Percentiles rank a stretch among this genome's conserved stretches.
Evolutionary conservation across 2,888 invertebrate genomes (phyloP).

Genomic region (Synergus gifuensis): DNA sequence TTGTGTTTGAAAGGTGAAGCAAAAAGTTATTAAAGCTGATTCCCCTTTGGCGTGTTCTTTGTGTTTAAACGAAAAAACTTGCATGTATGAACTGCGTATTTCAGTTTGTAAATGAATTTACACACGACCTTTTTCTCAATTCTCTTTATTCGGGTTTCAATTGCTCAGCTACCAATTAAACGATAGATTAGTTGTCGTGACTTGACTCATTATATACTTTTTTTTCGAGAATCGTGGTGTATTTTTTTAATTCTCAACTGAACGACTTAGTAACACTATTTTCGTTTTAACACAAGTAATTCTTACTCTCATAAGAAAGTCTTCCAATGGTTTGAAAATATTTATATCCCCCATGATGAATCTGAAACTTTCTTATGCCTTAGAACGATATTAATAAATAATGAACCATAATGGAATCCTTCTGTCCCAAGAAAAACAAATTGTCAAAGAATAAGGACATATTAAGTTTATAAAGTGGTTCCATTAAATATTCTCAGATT

Average conservation of each 20-base stretch:
- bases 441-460: no score
- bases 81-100: neutral
- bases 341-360: no score
- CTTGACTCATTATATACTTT: neutral
- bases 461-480: no score
- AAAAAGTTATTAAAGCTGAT: slow-evolving; percentile 8
- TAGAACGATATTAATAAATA: no score
- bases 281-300: slow-evolving; percentile 5
- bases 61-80: neutral
- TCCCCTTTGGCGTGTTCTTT: slow-evolving; percentile 19
- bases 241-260: no score
- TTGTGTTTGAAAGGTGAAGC: neutral
- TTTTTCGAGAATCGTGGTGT: no score
- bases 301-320: no score
- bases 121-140: neutral
- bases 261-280: neutral
- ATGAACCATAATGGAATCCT: no score
- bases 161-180: slow-evolving; percentile 22
- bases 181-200: slow-evolving; percentile 11
- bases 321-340: no score
- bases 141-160: slow-evolving; percentile 1
- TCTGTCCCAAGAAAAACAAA: no score
- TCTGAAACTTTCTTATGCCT: no score
- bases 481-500: neutral
- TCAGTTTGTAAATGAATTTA: slow-evolving; percentile 5